Evolutionary conservation across 2,888 invertebrate genomes (phyloP).

Genomic region (Caenorhabditis drosophilae): DNA sequence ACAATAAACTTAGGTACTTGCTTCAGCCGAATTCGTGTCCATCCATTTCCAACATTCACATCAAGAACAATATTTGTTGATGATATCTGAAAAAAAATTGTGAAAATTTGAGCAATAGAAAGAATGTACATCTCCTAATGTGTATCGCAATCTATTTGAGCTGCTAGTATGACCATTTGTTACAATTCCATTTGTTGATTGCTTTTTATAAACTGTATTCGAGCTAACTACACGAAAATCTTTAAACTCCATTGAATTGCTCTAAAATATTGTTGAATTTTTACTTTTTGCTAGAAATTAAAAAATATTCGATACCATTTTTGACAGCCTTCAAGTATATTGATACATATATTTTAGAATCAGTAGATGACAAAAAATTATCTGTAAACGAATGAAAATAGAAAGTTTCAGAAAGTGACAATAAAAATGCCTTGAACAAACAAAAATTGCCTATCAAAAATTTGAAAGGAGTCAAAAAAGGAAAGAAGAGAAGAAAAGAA

Average conservation of each 20-base stretch:
- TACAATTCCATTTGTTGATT: slow-evolving; percentile 2
- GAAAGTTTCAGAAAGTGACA: no score
- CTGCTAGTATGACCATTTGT: no score
- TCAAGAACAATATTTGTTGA: slow-evolving; percentile 25
- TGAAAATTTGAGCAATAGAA: no score
- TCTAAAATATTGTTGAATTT: background rate
- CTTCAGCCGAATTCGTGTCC: slow-evolving; percentile 30
- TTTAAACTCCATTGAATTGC: slow-evolving; percentile 8
- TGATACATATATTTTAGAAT: no score
- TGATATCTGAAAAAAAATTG: slow-evolving; percentile 10
- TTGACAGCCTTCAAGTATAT: no score
- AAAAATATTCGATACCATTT: no score
- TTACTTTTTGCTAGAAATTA: background rate
- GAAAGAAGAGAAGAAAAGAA: no score
- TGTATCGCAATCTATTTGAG: slow-evolving; percentile 18
- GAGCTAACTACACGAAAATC: slow-evolving; percentile 34
- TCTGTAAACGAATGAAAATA: no score
- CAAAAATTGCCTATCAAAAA: no score
- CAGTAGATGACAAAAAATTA: no score
- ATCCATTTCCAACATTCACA: slow-evolving; percentile 30
- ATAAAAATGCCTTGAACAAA: no score
- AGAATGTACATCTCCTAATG: slow-evolving; percentile 16
- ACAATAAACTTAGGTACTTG: slow-evolving; percentile 50
- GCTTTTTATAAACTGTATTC: slow-evolving; percentile 20
- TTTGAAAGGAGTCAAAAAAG: no score